phyloP scores from a whole-genome alignment of 1,140 invertebrate genomes.

The Ephestia elutella region DNA sequence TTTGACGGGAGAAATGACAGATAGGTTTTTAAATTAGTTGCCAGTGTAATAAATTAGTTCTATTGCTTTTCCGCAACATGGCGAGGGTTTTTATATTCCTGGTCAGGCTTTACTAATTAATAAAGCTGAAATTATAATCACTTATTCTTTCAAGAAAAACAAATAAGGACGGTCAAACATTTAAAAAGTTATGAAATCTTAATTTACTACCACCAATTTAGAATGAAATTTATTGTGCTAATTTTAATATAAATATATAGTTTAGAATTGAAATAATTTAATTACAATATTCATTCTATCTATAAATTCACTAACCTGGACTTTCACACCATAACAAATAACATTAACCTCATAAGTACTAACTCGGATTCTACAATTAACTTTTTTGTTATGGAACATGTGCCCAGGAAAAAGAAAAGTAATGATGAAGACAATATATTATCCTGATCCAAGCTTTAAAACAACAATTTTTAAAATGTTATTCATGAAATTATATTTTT shows the following conservation, averaged over 20 bases:
- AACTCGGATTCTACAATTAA: neutral
- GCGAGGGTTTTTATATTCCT: no score
- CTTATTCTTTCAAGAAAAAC: neutral
- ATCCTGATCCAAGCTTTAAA: neutral
- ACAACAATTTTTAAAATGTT: neutral
- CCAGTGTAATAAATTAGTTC: no score
- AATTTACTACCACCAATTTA: constrained; percentile 1
- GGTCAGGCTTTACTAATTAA: no score
- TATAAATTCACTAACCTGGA: neutral
- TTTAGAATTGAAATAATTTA: no score
- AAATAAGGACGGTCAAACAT: neutral
- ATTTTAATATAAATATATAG: no score
- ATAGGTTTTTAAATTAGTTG: no score
- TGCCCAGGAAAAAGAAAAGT: neutral
- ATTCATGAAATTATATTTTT: no score
- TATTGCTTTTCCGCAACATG: no score
- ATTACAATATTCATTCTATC: neutral
- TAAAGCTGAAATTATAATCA: no score
- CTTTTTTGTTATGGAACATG: neutral
- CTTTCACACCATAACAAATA: neutral
- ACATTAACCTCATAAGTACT: neutral
- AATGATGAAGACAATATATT: neutral
- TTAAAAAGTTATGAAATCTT: neutral
- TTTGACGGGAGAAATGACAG: no score
- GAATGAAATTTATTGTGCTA: neutral